A percentile compares a stretch with the other conserved stretches of the same genome.
These are phyloP conservation scores for Sparus aurata DNA, from an alignment of 2,797 vertebrate genomes.

Conservation along the genomic window DNA sequence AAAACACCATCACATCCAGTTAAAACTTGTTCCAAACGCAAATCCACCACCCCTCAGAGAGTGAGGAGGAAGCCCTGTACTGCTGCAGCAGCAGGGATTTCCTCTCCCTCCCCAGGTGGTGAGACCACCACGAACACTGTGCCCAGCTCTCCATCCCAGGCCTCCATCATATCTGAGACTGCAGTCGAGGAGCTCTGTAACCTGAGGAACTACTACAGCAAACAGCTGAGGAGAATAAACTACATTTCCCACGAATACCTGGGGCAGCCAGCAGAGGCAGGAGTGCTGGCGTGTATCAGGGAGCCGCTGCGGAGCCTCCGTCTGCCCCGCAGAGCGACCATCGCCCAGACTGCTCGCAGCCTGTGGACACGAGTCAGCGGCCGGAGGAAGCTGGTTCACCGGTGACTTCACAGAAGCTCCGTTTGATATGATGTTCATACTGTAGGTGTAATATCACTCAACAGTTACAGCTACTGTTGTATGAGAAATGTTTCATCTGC, in stretches of 20 bases:
- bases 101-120: background rate
- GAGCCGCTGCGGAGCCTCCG: slow-evolving; percentile 81
- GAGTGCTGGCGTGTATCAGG: slow-evolving; percentile 79
- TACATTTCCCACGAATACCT: slow-evolving; percentile 84
- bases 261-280: slow-evolving; percentile 67
- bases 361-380: slow-evolving; percentile 84
- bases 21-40: slow-evolving; percentile 56
- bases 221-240: slow-evolving; percentile 83
- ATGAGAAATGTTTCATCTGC: background rate
- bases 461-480: background rate
- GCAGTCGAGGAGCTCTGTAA: slow-evolving; percentile 82
- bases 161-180: slow-evolving; percentile 81
- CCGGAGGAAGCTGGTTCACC: slow-evolving; percentile 73
- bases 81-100: background rate
- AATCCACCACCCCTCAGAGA: slow-evolving; percentile 61
- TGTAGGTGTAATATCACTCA: background rate
- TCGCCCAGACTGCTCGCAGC: slow-evolving; percentile 76
- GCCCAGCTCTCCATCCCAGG: slow-evolving; percentile 72
- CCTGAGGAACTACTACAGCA: slow-evolving; percentile 82
- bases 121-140: background rate
- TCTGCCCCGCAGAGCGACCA: slow-evolving; percentile 66
- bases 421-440: background rate
- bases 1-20: slow-evolving; percentile 16
- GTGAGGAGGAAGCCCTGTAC: slow-evolving; percentile 29
- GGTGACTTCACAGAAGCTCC: slow-evolving; percentile 29